A percentile compares a stretch with the other conserved stretches of the same genome.
Conservation (phyloP, 2,113 vertebrate genomes). For the Odocoileus hemionus region DNA sequence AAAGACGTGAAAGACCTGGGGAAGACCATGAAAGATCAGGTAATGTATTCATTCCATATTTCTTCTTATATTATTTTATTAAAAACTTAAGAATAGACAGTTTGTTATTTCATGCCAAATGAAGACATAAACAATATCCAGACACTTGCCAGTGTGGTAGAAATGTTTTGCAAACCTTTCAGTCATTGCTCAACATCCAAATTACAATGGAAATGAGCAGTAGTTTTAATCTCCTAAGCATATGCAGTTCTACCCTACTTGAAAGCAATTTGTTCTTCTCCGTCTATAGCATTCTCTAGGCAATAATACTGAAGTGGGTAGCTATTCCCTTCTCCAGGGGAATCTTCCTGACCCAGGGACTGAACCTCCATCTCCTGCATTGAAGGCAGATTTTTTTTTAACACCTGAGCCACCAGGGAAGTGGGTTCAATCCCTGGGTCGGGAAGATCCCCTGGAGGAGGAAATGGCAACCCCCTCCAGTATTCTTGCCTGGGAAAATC, state of each 20-base stretch:
- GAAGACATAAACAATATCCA: not conserved
- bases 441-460: not conserved
- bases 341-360: not conserved
- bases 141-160: not conserved
- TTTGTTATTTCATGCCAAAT: not conserved
- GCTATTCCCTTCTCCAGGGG: not conserved
- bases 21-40: conserved; percentile 95
- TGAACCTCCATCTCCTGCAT: not conserved
- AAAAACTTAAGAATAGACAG: not conserved
- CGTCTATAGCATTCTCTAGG: not conserved
- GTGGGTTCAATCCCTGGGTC: not conserved
- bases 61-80: not conserved
- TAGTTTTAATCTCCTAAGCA: not conserved
- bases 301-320: not conserved
- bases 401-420: not conserved
- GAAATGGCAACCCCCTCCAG: not conserved
- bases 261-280: not conserved
- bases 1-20: conserved; percentile 96
- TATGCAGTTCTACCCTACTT: not conserved
- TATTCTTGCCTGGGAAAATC: not conserved
- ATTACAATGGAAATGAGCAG: not conserved
- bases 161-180: not conserved
- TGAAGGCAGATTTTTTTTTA: not conserved
- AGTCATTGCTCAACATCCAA: not conserved
- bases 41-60: conserved; percentile 77